These are phyloP conservation scores for Cladopsammia gracilis DNA, from an alignment of 64 coral and sea anemone species.

Conservation along the genomic window DNA sequence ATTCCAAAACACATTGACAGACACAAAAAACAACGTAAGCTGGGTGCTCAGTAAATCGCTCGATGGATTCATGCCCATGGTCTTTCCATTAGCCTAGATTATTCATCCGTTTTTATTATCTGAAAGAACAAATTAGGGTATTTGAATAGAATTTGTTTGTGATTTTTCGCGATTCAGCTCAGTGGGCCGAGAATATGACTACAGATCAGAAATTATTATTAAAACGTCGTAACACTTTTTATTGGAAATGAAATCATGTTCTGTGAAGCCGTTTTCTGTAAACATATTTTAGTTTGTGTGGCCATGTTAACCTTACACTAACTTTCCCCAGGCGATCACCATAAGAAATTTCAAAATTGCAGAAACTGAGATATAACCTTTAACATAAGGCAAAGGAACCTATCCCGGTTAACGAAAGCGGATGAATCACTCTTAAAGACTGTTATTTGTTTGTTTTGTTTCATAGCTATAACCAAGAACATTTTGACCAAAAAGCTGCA, in stretches of 20 bases:
- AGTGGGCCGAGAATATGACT: not conserved
- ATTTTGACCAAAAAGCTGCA: not conserved
- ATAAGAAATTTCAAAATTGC: not conserved
- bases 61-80: not conserved
- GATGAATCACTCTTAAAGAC: not conserved
- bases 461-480: not conserved
- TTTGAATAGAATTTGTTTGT: not conserved
- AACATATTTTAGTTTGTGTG: not conserved
- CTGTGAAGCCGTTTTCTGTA: not conserved
- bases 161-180: not conserved
- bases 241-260: constrained; percentile 14
- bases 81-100: not conserved
- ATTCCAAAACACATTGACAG: not conserved
- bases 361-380: not conserved
- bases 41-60: not conserved
- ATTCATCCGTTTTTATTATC: not conserved
- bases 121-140: not conserved
- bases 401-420: not conserved
- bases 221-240: not conserved
- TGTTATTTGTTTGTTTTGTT: not conserved
- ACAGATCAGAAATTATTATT: not conserved
- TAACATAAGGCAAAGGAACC: too few relatives aligned
- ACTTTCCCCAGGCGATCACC: not conserved
- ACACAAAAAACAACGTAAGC: not conserved
- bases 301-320: not conserved